phyloP scores from a whole-genome alignment of 1,140 invertebrate genomes.

The Drosophila hydei region DNA sequence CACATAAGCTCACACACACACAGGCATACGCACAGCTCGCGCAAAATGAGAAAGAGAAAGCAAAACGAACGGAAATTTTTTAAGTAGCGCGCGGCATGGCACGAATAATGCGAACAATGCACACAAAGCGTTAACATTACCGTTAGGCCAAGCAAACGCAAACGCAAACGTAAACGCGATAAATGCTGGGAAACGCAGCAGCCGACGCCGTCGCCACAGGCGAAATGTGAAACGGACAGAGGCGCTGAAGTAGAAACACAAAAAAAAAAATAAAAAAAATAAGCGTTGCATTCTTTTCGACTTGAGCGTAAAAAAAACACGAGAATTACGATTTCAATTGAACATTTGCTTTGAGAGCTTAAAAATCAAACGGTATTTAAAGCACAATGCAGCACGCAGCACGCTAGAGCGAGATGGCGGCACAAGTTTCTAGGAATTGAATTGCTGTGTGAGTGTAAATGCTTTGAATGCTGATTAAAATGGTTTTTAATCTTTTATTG shows the following conservation, averaged over 20 bases:
- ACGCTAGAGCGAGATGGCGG: background rate
- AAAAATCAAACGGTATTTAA: conserved; percentile 1
- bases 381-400: background rate
- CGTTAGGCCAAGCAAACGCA: conserved; percentile 27
- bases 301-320: conserved; percentile 3
- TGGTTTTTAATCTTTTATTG: no score
- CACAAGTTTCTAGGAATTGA: background rate
- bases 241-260: conserved; percentile 5
- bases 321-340: conserved; percentile 6
- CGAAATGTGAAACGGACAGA: conserved; percentile 2
- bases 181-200: conserved; percentile 49
- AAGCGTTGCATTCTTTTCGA: conserved; percentile 34
- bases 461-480: no score
- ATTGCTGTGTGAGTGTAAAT: background rate
- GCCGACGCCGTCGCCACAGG: conserved; percentile 26
- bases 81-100: conserved; percentile 45
- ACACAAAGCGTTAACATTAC: conserved; percentile 47
- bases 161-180: conserved; percentile 13
- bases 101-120: conserved; percentile 51
- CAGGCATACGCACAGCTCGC: conserved; percentile 13
- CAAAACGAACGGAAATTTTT: conserved; percentile 46
- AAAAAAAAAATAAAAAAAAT: conserved; percentile 6
- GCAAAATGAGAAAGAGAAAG: conserved; percentile 33
- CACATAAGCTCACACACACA: conserved; percentile 9
- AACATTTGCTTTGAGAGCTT: conserved; percentile 9